Percentiles rank a stretch among this genome's conserved stretches.
Evolutionary conservation across 2,797 vertebrate genomes (phyloP).

Genomic region (Malurus leucopterus): DNA sequence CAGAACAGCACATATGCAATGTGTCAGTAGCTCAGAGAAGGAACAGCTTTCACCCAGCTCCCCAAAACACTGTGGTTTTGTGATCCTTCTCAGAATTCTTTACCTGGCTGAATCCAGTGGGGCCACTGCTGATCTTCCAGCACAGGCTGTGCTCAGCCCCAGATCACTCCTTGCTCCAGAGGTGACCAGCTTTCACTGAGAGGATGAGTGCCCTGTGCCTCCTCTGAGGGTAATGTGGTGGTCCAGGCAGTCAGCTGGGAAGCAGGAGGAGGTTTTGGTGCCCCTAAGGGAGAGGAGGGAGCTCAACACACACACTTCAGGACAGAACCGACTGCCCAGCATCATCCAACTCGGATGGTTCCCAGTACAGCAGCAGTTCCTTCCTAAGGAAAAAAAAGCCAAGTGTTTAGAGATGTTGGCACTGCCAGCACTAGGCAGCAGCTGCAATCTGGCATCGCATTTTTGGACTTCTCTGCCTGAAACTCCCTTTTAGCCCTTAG

Average conservation of each 20-base stretch:
- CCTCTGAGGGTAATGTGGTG: accelerated
- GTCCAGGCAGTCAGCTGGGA: not conserved
- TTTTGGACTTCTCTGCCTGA: not conserved
- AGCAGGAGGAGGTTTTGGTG: not conserved
- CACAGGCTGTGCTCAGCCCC: not conserved
- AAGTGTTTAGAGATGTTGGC: not conserved
- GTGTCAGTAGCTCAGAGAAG: not conserved
- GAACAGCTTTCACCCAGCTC: not conserved
- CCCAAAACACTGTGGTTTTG: not conserved
- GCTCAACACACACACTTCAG: accelerated
- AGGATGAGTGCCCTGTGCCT: not conserved
- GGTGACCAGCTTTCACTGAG: accelerated
- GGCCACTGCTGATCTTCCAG: not conserved
- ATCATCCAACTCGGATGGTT: not conserved
- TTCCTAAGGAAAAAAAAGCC: not conserved
- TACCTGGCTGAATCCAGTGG: accelerated
- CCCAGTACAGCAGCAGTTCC: not conserved
- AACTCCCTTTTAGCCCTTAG: not conserved
- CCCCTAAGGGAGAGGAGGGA: not conserved
- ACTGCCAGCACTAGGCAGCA: not conserved
- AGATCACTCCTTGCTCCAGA: not conserved
- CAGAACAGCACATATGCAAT: not conserved
- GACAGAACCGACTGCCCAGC: not conserved
- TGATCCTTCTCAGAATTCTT: not conserved
- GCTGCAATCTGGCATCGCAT: not conserved